phyloP scores from a whole-genome alignment of 1,140 invertebrate species.

The Drosophila pachea region DNA sequence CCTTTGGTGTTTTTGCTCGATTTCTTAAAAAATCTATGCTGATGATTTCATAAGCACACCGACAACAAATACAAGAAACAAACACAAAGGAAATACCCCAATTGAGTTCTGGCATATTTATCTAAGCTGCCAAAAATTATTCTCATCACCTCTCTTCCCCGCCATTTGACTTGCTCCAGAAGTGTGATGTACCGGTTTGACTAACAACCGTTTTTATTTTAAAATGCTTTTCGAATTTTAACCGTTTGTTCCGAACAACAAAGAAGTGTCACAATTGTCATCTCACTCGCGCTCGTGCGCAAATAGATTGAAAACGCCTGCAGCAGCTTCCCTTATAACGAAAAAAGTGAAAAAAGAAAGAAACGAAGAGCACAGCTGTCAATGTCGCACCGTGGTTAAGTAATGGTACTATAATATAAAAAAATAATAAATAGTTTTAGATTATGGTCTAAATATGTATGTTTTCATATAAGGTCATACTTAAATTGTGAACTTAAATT shows the following conservation, averaged over 20 bases:
- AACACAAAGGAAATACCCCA: conserved; percentile 30
- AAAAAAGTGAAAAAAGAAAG: neutral
- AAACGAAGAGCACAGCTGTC: conserved; percentile 42
- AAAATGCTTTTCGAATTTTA: conserved; percentile 55
- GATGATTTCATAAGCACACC: conserved; percentile 40
- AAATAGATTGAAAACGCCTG: conserved; percentile 3
- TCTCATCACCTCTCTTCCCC: conserved; percentile 18
- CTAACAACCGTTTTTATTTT: conserved; percentile 36
- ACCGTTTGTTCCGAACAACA: conserved; percentile 46
- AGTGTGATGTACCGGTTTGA: conserved; percentile 30
- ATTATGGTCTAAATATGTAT: too few species aligned
- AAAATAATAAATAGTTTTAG: too few species aligned
- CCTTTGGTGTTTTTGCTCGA: too few species aligned
- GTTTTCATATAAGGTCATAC: too few species aligned
- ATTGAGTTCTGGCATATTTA: conserved; percentile 29
- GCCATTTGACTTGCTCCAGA: neutral
- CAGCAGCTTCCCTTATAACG: conserved; percentile 43
- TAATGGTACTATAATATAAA: neutral
- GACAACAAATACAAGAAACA: conserved; percentile 25
- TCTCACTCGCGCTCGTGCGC: conserved; percentile 30
- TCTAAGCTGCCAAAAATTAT: conserved; percentile 32
- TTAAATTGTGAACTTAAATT: neutral
- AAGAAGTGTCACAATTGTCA: conserved; percentile 22
- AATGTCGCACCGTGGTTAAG: conserved; percentile 22
- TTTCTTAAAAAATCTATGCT: conserved; percentile 34